Evolutionary conservation across 2,888 invertebrate species (phyloP), one percentile per base, ranked within the genome.

Genomic region (Drosophila phalerata): DNA sequence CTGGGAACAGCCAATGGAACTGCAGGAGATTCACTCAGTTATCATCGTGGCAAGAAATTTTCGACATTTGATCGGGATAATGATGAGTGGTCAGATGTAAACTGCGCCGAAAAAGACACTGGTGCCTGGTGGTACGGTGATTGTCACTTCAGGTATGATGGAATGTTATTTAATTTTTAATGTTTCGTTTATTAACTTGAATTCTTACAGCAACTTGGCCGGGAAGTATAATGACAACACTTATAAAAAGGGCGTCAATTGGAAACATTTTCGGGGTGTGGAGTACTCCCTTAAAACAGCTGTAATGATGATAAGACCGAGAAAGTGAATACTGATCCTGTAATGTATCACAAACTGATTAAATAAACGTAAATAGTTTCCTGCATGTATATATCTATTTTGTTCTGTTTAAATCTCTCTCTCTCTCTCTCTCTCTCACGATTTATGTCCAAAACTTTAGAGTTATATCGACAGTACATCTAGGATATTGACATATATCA

Each of bases 301-400:
- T 4, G 28, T 52, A 8, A 73, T 73, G 73, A 58, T 73, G 73
- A 74, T 73, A 52, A 40, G 73, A 1, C 73, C 73, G 0, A 72
- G 32, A 3, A 53, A 17, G 11, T 53, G 5, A 53, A 22, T 4
- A 22, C 3, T 22, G 22, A n/a, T n/a, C n/a, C n/a, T n/a, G n/a
- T n/a, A n/a, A 22, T 22, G 22, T 4, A 22, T 22, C 22, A 22
- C 22, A 22, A 22, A 4, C 22, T 22, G 22, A 3, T 22, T 22
- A 0, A 22, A 22, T 4, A 22, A 22, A n/a, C n/a, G n/a, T n/a
- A n/a, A n/a, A n/a, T n/a, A n/a, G n/a, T n/a, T n/a, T n/a, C n/a
- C n/a, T n/a, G n/a, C n/a, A n/a, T n/a, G n/a, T n/a, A n/a, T n/a
- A n/a, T n/a, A n/a, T n/a, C n/a, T n/a, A n/a, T n/a, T n/a, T n/a